Evolutionary conservation across 2,113 vertebrate genomes (phyloP).

Genomic region (Gymnobelideus leadbeateri): DNA sequence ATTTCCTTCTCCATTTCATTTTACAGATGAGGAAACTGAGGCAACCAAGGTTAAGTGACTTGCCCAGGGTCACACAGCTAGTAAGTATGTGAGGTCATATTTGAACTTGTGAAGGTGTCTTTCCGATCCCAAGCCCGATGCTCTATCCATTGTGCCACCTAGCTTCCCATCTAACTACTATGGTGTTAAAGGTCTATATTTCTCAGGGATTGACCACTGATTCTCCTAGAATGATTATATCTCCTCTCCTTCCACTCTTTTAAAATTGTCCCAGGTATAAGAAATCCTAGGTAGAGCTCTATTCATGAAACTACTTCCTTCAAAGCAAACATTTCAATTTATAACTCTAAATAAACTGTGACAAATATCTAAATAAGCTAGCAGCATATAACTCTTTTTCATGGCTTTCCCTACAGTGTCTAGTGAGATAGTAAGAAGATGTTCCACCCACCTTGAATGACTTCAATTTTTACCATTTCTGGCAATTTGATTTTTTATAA

Average conservation of each 20-base stretch:
- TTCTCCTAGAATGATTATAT: neutral
- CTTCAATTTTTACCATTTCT: neutral
- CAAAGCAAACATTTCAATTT: neutral
- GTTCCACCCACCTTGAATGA: neutral
- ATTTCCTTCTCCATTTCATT: too few species aligned
- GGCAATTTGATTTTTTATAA: neutral
- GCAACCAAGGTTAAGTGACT: neutral
- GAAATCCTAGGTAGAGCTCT: neutral
- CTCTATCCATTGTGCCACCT: neutral
- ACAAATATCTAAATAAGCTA: neutral
- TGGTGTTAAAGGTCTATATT: neutral
- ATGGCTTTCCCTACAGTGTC: neutral
- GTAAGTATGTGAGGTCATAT: neutral
- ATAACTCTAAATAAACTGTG: neutral
- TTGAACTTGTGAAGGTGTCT: neutral
- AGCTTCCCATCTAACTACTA: neutral
- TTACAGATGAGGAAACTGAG: neutral
- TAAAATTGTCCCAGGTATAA: neutral
- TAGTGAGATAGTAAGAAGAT: neutral
- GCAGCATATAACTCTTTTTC: neutral
- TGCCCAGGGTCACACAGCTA: neutral
- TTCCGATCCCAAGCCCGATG: neutral
- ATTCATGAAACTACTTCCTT: neutral
- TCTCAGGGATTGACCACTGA: neutral
- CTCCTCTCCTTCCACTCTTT: neutral